Percentiles rank a stretch among this genome's conserved stretches.
Evolutionary conservation across 2,888 invertebrate genomes (phyloP).

Genomic region (Diloba caeruleocephala): DNA sequence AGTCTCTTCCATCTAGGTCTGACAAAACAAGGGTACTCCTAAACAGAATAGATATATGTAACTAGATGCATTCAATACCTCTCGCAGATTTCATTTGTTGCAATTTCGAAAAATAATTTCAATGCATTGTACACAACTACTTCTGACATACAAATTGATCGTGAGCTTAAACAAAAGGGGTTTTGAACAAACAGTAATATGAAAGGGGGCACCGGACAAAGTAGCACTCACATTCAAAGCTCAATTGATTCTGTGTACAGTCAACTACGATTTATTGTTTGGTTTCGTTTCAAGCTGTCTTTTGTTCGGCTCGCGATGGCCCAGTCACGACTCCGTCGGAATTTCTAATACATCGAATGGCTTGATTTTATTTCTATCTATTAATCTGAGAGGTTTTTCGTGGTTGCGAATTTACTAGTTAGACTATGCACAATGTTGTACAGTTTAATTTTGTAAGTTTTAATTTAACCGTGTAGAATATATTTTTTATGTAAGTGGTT

Average conservation of each 20-base stretch:
- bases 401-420: slow-evolving; percentile 13
- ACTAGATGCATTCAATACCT: too few species aligned
- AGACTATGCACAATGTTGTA: slow-evolving; percentile 3
- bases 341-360: slow-evolving; percentile 53
- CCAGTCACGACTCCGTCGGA: slow-evolving; percentile 52
- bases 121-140: slow-evolving; percentile 2
- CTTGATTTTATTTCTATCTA: slow-evolving; percentile 49
- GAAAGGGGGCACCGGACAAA: slow-evolving; percentile 31
- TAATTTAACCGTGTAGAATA: not conserved
- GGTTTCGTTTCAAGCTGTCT: slow-evolving; percentile 46
- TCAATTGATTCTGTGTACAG: slow-evolving; percentile 51
- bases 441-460: slow-evolving; percentile 14
- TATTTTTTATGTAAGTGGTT: not conserved
- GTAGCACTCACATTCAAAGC: slow-evolving; percentile 47
- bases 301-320: slow-evolving; percentile 53
- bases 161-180: slow-evolving; percentile 24
- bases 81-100: too few species aligned
- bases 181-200: slow-evolving; percentile 43
- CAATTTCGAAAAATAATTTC: too few species aligned
- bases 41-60: too few species aligned
- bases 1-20: too few species aligned
- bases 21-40: too few species aligned
- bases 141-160: too few species aligned
- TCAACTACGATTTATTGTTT: slow-evolving; percentile 52
- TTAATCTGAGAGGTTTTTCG: slow-evolving; percentile 40